Percentiles rank a stretch among this genome's conserved stretches.
Evolutionary conservation across 2,113 vertebrate genomes (phyloP).

Genomic region (Gobius niger): DNA sequence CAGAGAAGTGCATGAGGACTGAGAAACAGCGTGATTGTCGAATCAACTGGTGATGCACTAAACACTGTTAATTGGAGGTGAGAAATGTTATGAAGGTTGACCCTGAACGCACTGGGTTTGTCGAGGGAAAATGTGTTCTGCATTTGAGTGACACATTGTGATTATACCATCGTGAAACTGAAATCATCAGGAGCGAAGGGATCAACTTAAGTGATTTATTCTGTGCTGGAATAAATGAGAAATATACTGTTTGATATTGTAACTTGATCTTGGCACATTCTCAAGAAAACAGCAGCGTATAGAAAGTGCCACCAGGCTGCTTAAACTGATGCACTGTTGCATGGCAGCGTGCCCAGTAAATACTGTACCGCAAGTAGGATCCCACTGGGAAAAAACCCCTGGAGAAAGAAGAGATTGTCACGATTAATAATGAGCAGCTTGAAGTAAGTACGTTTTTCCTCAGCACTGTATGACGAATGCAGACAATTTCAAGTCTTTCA

Average conservation of each 20-base stretch:
- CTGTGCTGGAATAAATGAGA: not conserved
- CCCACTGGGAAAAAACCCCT: not conserved
- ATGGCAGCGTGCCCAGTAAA: conserved; percentile 7
- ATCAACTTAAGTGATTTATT: not conserved
- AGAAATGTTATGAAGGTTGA: no score
- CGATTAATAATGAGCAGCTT: not conserved
- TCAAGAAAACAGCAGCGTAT: not conserved
- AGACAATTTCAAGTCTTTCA: not conserved
- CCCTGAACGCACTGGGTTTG: no score
- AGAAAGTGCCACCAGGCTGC: not conserved
- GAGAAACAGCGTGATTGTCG: no score
- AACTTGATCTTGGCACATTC: not conserved
- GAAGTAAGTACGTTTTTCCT: not conserved
- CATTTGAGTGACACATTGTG: no score
- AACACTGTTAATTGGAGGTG: no score
- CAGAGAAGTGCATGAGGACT: no score
- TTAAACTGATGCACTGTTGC: not conserved
- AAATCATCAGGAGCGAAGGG: no score
- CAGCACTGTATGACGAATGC: not conserved
- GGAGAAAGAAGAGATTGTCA: not conserved
- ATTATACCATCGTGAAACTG: no score
- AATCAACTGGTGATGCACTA: no score
- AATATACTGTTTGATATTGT: not conserved
- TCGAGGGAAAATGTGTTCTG: no score
- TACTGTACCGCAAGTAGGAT: not conserved